Evolutionary conservation across 1,140 invertebrate genomes (phyloP).

Genomic region (Xylocopa sonorina): DNA sequence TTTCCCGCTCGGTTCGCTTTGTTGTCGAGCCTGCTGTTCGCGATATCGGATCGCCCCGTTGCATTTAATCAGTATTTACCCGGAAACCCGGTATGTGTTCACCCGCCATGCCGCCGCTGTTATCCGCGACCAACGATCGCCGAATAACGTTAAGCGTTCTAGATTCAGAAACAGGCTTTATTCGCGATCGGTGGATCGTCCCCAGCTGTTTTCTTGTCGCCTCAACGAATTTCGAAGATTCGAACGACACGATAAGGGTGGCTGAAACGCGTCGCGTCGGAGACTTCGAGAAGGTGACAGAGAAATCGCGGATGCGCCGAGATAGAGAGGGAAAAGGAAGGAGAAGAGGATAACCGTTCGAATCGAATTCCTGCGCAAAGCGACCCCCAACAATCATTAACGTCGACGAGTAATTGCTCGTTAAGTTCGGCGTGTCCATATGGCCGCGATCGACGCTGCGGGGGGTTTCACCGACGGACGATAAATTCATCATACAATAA

Average conservation of each 20-base stretch:
- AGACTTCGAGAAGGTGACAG: too few relatives aligned
- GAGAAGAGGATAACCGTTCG: background rate
- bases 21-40: background rate
- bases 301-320: too few relatives aligned
- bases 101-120: background rate
- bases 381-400: conserved; percentile 48
- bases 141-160: background rate
- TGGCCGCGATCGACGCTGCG: conserved; percentile 45
- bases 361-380: background rate
- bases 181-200: too few relatives aligned
- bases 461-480: conserved; percentile 58
- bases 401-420: conserved; percentile 61
- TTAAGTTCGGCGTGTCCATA: conserved; percentile 64
- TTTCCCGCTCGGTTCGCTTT: background rate
- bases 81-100: background rate
- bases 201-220: too few relatives aligned
- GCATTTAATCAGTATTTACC: conserved; percentile 40
- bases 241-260: too few relatives aligned
- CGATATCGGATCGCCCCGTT: conserved; percentile 10
- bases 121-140: background rate
- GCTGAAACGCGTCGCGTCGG: too few relatives aligned
- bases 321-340: fast-evolving
- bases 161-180: background rate
- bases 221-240: too few relatives aligned
- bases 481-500: conserved; percentile 75